Base-by-base conservation (phyloP, 2,888 invertebrate species). In the Palloptera scutellata region DNA sequence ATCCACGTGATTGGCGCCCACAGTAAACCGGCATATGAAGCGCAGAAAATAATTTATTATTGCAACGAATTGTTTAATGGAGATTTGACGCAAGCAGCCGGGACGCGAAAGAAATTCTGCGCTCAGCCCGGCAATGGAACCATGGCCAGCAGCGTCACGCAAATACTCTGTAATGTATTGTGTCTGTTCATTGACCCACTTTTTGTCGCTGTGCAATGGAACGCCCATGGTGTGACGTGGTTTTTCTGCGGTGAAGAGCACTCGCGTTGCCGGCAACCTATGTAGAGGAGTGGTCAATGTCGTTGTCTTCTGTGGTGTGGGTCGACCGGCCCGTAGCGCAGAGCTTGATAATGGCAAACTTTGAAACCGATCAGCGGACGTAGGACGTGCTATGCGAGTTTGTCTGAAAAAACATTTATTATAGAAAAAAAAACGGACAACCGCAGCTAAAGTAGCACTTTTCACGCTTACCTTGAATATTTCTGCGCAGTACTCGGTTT, bases 51-150 rank as follows among this genome's bases (percentile, higher is more conserved):
- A 77, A 58, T 81, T 80, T 0, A 83, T 73, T 17, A 85, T 77
- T 8, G 67, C 74, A 5, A 84, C 77, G 64, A 85, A 85, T 54
- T 85, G 84, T 60, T 84, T 84, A 10, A 79, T 81, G 1, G 84
- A 82, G 79, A 85, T 83, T 57, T 83, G 78, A 40, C 82, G 81
- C 2, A 85, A 67, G 0, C 78, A 69, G 10, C 76, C 78, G 2
- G 69, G 65, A 51, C 69, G 70, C 1, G 72, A 68, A 2, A 79
- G 76, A 51, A 81, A 81, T 0, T 83, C 81, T 0, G 30, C 63
- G 13, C 73, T 54, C 2, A 83, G 68, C 0, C 77, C 78, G 3
- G 68, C 72, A 41, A 80, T 66, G 9, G 60, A 61, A 11, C 41
- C 61, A 11, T 48, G 15, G 6, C 15, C 58, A 42, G 45, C 62